Base-by-base conservation (phyloP, 1,140 invertebrate genomes). In the Hesperophylax magnus region DNA sequence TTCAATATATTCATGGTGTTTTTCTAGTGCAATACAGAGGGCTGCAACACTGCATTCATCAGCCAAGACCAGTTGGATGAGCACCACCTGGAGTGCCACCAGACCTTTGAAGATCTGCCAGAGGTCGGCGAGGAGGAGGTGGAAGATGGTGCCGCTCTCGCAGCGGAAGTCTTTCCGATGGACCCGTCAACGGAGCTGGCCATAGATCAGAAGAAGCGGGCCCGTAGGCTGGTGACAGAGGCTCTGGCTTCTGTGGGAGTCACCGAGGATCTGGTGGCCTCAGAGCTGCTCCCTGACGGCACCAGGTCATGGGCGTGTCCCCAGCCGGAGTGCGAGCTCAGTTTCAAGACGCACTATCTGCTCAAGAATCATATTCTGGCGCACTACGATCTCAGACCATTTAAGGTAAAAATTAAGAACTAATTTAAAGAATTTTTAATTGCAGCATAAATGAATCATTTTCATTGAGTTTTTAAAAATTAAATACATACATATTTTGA, bases 371-470 rank as follows among this genome's bases (percentile, higher is more conserved):
- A 84, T 56, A 77, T 84, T 18, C 58, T 84, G 17, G 69, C 74
- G n/a, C 82, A 84, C 54, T 84, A 80, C 22, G 78, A 84, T 84
- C 78, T 84, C 34, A 58, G 78, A 53, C 82, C 82, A 9, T 84
- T 84, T 71, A 82, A 84, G 77, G 82, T 84, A 56, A 71, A 7
- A 61, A 61, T 39, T 5, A n/a, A n/a, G n/a, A n/a, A n/a, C n/a
- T n/a, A n/a, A 39, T 9, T 3, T 4, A 39, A 7, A 39, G 1
- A 39, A 39, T 39, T 39, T 39, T 39, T 39, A 39, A 5, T 39
- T 39, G 27, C 2, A 3, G 27, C 6, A 31, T 2, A 2, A 2
- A 31, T 31, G 6, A 31, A 31, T 31, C 2, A 31, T 3, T 31
- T 2, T 31, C 27, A 31, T 34, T 34, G 7, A 34, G 7, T 34